Base-by-base conservation (phyloP, 2,888 invertebrate species). In the Mamestra brassicae region DNA sequence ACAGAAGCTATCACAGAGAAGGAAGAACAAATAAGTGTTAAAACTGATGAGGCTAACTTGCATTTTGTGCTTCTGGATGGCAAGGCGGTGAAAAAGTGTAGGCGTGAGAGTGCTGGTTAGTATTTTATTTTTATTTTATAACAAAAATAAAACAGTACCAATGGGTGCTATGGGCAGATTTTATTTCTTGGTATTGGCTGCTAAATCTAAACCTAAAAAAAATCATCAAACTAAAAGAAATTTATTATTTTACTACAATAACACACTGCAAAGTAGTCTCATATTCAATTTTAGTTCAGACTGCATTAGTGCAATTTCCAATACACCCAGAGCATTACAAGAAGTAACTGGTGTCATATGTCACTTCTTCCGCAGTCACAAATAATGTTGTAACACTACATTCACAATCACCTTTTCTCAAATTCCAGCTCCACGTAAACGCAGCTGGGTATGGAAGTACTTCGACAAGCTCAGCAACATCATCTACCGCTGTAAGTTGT, bases 391-490 rank as follows among this genome's bases (percentile, higher is more conserved):
- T 34, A 47, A 47, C 47, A 62, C 10, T 0, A 0, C 15, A 57
- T 50, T 68, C 34, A 61, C 17, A 45, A 69, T 55, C 3, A n/a
- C 15, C 1, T 63, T 36, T 42, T 73, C 45, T 60, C 55, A 47
- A 67, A 72, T 92, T 92, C 7, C 91, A 95, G 96, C 91, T 10
- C 90, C 91, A 47, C 92, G 95, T 55, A 95, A 93, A 88, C 90
- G 96, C 57, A 96, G 96, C 76, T 96, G 96, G 96, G 95, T 96
- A 0, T 96, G 96, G 96, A 96, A 96, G 73, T 96, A 96, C 81
- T 96, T 96, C 58, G 93, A 94, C 58, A 94, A 92, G 66, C 85
- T 96, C 45, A 95, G 94, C 86, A 94, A 91, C 81, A 93, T 94
- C 0, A 95, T 96, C 61, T 96, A 94, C 86, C 93, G 94, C 3